These are phyloP conservation scores for Prunella himalayana DNA, from an alignment of 2,113 vertebrate species.

Conservation along the genomic window DNA sequence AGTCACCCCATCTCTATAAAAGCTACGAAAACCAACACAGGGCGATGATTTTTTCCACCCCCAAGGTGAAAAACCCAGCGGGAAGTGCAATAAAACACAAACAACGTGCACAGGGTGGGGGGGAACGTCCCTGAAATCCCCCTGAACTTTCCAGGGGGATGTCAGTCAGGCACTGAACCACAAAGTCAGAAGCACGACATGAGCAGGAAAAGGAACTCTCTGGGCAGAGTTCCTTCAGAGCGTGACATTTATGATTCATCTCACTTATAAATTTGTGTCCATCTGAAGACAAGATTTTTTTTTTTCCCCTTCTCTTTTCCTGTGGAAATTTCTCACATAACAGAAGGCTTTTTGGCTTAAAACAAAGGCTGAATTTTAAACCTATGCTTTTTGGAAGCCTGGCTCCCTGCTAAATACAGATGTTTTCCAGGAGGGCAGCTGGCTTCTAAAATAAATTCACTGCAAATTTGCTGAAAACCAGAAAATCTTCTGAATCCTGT, in stretches of 20 bases:
- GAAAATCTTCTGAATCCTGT: background rate
- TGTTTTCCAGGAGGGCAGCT: background rate
- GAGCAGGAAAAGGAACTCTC: constrained; percentile 47
- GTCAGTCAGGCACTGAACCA: constrained; percentile 47
- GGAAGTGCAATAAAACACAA: background rate
- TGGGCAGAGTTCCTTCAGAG: constrained; percentile 4
- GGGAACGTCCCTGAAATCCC: background rate
- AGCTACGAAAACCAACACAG: background rate
- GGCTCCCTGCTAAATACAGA: background rate
- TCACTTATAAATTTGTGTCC: constrained; percentile 11
- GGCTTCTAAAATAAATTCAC: background rate
- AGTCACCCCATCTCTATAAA: background rate
- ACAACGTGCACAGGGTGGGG: background rate
- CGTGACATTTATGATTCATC: constrained; percentile 59
- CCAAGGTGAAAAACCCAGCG: background rate
- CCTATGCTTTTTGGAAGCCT: background rate
- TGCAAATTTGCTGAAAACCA: background rate
- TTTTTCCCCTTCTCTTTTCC: background rate
- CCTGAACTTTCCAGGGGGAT: background rate
- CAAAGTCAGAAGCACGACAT: background rate
- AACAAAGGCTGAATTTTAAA: background rate
- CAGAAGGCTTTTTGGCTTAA: background rate
- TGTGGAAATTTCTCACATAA: constrained; percentile 28
- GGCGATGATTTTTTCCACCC: background rate
- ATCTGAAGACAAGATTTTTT: background rate